These are phyloP conservation scores for Ptychobarbus kaznakovi DNA, from an alignment of 2,797 vertebrate genomes.

Conservation along the genomic window DNA sequence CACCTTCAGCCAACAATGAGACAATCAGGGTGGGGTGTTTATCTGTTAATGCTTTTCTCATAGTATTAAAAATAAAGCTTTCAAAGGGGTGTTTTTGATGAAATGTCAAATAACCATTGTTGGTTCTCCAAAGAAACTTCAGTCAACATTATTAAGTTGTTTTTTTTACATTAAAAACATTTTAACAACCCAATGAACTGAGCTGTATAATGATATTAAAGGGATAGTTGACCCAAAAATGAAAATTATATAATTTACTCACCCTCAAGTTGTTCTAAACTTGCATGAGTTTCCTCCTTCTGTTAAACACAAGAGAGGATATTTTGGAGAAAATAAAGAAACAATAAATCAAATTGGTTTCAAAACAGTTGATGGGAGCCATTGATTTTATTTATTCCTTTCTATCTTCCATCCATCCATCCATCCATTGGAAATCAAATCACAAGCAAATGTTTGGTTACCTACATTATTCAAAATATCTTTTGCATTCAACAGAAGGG, in stretches of 20 bases:
- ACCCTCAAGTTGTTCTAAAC: background rate
- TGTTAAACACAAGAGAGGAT: background rate
- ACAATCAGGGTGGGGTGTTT: conserved; percentile 62
- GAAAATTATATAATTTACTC: background rate
- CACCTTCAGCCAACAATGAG: conserved; percentile 58
- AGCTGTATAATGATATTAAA: background rate
- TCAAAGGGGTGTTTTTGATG: background rate
- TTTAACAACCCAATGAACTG: too few species aligned
- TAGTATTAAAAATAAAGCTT: background rate
- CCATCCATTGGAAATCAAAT: background rate
- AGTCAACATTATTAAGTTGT: too few species aligned
- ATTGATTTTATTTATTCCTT: too few species aligned
- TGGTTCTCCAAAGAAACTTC: background rate
- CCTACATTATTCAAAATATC: background rate
- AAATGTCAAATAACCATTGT: background rate
- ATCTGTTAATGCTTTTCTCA: background rate
- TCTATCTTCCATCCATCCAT: too few species aligned
- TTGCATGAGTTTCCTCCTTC: background rate
- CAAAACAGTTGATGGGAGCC: too few species aligned
- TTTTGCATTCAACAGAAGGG: background rate
- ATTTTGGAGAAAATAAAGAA: too few species aligned
- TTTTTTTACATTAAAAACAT: background rate
- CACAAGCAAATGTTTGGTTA: background rate
- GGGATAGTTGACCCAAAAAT: background rate
- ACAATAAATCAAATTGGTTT: too few species aligned